Evolutionary conservation across 2,888 invertebrate genomes (phyloP).

Genomic region (Psylliodes chrysocephalus): DNA sequence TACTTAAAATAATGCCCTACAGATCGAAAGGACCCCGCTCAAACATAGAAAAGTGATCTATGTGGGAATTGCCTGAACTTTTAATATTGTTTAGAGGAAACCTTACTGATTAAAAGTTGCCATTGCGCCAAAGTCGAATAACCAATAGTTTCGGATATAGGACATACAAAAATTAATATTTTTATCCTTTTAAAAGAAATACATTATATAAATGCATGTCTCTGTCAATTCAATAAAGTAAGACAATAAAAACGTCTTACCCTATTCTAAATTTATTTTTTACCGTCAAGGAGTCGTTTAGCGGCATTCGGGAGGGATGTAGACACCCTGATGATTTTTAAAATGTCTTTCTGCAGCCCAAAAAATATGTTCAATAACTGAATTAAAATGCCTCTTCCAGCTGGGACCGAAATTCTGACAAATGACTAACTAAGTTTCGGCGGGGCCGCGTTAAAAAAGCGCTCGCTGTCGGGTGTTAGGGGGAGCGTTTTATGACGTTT

Average conservation of each 20-base stretch:
- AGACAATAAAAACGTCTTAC: not conserved
- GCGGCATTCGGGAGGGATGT: constrained; percentile 40
- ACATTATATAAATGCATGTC: no score
- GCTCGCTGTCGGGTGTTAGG: constrained; percentile 55
- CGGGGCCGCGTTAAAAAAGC: constrained; percentile 56
- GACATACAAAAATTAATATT: no score
- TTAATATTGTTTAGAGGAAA: no score
- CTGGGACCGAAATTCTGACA: constrained; percentile 60
- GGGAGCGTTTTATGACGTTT: constrained; percentile 49
- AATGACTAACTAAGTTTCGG: constrained; percentile 64
- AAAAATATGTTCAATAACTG: constrained; percentile 65
- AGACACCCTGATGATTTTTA: constrained; percentile 63
- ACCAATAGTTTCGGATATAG: not conserved
- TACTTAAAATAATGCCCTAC: no score
- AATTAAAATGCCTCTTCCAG: constrained; percentile 63
- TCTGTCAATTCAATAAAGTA: not conserved
- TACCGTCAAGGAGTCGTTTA: constrained; percentile 32
- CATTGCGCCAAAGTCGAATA: no score
- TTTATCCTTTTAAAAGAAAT: no score
- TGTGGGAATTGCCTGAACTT: no score
- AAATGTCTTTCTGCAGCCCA: constrained; percentile 62
- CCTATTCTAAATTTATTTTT: constrained; percentile 35
- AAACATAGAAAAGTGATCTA: no score
- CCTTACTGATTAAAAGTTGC: no score
- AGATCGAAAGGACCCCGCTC: no score